Base-by-base conservation (phyloP, 2,797 vertebrate species). In the Anguilla obscura region DNA sequence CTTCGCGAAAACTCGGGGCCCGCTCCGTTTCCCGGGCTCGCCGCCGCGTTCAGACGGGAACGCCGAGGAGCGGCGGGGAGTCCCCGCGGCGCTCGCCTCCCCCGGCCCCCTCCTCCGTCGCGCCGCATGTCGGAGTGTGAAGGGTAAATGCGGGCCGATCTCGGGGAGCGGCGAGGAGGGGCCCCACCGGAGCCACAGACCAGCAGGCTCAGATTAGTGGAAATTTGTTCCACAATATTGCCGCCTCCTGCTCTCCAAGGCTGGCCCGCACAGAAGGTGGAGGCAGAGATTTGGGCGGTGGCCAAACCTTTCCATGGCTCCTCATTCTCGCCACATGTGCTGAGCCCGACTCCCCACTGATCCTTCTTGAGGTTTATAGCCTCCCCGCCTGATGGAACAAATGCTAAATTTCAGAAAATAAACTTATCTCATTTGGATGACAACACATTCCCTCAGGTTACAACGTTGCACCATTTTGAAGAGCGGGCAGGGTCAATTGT, bases 351-450 rank as follows among this genome's bases (percentile, higher is more conserved):
- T 94, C 95, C 97, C 97, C 91, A 95, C 97, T 96, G 97, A 93
- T 97, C 95, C 95, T 94, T 94, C 95, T 88, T 93, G 91, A 94
- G 96, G 95, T 96, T 97, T 96, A 96, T 96, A 95, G 94, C 95
- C 96, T 96, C 96, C 96, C 97, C 93, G 97, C 97, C 97, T 97
- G 96, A 97, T 96, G 96, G 96, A 97, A 97, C 97, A 97, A 98
- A 98, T 97, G 97, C 96, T 96, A 95, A 93, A 93, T 94, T 93
- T 95, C 96, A 94, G 96, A 97, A 97, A 98, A 98, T 98, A 98
- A 98, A 98, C 98, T 97, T 97, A 97, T 98, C 97, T 98, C 96
- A 97, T 98, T 98, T 97, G 95, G 96, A 97, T 97, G 97, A 98
- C 97, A 98, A 97, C 97, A 96, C 94, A 93, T 96, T 96, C 96